Evolutionary conservation across 37 sponge, comb jelly and placozoan species (phyloP).

Genomic region (Mnemiopsis leidyi): DNA sequence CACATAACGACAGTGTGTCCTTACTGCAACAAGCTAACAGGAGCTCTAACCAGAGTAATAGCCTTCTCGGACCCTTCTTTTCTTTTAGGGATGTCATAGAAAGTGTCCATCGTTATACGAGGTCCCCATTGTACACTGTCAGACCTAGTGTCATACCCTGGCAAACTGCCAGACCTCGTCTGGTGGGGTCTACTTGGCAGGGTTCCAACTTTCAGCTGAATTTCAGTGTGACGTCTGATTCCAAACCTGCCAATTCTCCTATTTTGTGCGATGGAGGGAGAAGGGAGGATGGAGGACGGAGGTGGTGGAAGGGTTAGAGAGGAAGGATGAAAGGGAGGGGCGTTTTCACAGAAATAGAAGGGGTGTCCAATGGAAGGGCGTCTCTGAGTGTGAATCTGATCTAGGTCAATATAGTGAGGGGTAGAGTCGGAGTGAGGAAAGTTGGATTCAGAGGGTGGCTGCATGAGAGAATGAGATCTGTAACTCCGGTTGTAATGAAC

Average conservation of each 20-base stretch:
- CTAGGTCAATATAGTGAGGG: background rate
- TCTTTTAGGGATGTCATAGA: background rate
- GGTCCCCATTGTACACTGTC: background rate
- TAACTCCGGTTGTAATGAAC: slow-evolving; percentile 6
- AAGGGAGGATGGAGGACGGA: background rate
- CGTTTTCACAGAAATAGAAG: background rate
- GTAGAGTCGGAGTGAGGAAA: background rate
- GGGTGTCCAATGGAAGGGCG: background rate
- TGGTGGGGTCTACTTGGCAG: too few relatives aligned
- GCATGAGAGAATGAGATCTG: background rate
- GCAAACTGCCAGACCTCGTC: background rate
- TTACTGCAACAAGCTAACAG: too few relatives aligned
- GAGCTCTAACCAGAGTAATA: background rate
- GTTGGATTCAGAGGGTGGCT: background rate
- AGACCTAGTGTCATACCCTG: background rate
- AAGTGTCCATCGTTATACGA: background rate
- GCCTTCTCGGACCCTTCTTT: background rate
- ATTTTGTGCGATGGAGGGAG: background rate
- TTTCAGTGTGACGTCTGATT: background rate
- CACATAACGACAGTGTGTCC: too few relatives aligned
- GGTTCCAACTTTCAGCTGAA: too few relatives aligned
- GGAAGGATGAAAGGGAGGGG: background rate
- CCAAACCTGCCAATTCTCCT: background rate
- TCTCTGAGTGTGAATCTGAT: background rate
- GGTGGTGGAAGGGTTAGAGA: background rate